A percentile compares a stretch with the other conserved stretches of the same genome.
Evolutionary conservation across 2,113 vertebrate genomes (phyloP).

Genomic region (Antennarius striatus): DNA sequence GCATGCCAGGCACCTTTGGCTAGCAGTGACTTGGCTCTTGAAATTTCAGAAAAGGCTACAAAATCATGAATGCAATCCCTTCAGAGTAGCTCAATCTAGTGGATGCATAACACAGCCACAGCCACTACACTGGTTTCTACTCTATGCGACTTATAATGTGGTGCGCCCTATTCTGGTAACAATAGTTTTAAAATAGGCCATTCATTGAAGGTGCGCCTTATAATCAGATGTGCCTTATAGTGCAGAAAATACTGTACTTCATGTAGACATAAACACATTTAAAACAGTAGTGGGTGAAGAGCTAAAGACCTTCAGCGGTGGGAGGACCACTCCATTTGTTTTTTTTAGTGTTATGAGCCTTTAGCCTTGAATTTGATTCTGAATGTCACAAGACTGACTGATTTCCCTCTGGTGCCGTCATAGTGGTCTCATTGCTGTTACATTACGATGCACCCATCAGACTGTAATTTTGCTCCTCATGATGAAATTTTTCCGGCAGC

Average conservation of each 20-base stretch:
- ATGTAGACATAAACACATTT: neutral
- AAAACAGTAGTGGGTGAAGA: conserved; percentile 2
- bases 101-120: too few relatives aligned
- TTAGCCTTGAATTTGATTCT: conserved; percentile 9
- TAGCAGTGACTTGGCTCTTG: too few relatives aligned
- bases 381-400: conserved; percentile 31
- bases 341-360: neutral
- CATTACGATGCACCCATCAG: neutral
- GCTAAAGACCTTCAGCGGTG: neutral
- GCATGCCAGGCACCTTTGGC: too few relatives aligned
- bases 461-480: neutral
- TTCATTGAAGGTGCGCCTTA: too few relatives aligned
- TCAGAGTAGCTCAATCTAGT: too few relatives aligned
- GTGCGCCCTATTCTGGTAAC: too few relatives aligned
- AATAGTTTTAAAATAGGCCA: too few relatives aligned
- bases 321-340: neutral
- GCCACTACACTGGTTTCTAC: too few relatives aligned
- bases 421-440: neutral
- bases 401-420: conserved; percentile 2
- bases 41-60: too few relatives aligned
- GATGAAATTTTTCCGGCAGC: conserved; percentile 6
- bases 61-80: too few relatives aligned
- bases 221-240: too few relatives aligned
- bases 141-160: too few relatives aligned
- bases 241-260: neutral